Conservation (phyloP, 2,888 invertebrate genomes). For the Dasypolia templi region DNA sequence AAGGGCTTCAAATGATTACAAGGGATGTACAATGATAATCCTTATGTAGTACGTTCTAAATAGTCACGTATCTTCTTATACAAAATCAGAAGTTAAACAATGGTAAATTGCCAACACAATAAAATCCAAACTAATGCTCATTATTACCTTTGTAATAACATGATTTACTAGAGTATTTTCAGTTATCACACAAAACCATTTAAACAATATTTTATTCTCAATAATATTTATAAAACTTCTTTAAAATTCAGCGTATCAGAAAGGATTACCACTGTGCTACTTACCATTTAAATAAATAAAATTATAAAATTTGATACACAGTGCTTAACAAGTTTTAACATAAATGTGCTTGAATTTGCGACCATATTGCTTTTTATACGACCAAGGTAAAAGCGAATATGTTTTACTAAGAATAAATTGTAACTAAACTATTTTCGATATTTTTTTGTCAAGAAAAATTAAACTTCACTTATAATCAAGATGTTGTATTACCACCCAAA, state of each 20-base stretch:
- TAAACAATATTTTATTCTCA: not conserved
- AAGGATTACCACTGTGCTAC: slow-evolving; percentile 37
- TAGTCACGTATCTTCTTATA: not conserved
- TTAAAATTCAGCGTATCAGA: not conserved
- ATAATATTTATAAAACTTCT: not conserved
- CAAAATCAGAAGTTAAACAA: not conserved
- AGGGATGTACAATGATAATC: slow-evolving; percentile 22
- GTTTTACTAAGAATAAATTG: slow-evolving; percentile 50
- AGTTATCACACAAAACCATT: not conserved
- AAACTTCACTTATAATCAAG: slow-evolving; percentile 5
- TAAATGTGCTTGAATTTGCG: slow-evolving; percentile 32
- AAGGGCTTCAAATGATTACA: slow-evolving; percentile 21
- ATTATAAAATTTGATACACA: slow-evolving; percentile 12
- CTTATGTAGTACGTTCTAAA: slow-evolving; percentile 7
- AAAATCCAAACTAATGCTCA: not conserved
- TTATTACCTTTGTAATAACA: not conserved
- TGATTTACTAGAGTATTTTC: not conserved
- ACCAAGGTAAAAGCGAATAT: slow-evolving; percentile 12
- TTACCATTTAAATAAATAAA: slow-evolving; percentile 20
- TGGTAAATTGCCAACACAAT: not conserved
- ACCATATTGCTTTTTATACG: slow-evolving; percentile 30
- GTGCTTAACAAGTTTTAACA: slow-evolving; percentile 24
- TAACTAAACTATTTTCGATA: slow-evolving; percentile 11
- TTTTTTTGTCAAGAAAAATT: not conserved
- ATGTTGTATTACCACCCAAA: slow-evolving; percentile 28